Evolutionary conservation across 64 coral and sea anemone species (phyloP).

Genomic region (Catalaphyllia jardinei): DNA sequence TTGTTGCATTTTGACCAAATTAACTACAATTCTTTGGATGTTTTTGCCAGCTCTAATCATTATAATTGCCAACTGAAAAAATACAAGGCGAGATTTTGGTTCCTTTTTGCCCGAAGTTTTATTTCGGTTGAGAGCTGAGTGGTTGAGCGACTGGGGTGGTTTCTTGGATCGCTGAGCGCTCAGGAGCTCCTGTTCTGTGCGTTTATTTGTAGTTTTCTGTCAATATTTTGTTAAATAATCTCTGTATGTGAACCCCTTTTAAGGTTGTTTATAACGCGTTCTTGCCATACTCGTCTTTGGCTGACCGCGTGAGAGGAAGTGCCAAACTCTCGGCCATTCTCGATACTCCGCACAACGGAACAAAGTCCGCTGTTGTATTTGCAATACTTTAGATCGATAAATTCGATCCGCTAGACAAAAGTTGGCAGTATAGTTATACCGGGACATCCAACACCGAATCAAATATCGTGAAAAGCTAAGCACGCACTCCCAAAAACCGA

Average conservation of each 20-base stretch:
- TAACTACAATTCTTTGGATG: not conserved
- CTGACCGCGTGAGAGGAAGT: not conserved
- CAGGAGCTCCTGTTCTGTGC: not conserved
- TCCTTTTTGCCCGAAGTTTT: not conserved
- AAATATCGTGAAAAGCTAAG: slow-evolving; percentile 6
- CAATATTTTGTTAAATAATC: not conserved
- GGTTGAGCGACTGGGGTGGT: not conserved
- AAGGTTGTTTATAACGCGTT: not conserved
- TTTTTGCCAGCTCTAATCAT: slow-evolving; percentile 1
- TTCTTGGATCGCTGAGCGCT: not conserved
- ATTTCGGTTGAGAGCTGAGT: not conserved
- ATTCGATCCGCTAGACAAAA: not conserved
- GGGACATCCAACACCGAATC: not conserved
- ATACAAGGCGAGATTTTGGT: not conserved
- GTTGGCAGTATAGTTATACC: slow-evolving; percentile 5
- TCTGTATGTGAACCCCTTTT: not conserved
- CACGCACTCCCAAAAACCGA: not conserved
- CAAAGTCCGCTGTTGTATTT: slow-evolving; percentile 22
- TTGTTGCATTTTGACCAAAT: not conserved
- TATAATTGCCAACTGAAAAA: not conserved
- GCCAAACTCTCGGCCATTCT: not conserved
- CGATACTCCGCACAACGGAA: not conserved
- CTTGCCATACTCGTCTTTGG: not conserved
- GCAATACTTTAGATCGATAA: slow-evolving; percentile 34
- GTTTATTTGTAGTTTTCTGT: not conserved